Percentiles rank a stretch among this genome's conserved stretches.
Evolutionary conservation across 1,140 invertebrate species (phyloP).

Genomic region (Cherax quadricarinatus): DNA sequence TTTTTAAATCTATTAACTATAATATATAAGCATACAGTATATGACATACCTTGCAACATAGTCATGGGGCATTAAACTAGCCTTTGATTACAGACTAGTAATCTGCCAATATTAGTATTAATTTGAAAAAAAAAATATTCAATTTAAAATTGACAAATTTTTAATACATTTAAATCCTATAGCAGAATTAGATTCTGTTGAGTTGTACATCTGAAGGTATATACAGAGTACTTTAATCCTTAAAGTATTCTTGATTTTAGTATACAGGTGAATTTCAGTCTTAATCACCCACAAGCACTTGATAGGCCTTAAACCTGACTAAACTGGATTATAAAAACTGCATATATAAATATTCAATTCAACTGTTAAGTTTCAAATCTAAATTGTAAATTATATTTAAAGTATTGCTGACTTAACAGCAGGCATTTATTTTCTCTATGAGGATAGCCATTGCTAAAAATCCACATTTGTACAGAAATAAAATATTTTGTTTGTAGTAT

Average conservation of each 20-base stretch:
- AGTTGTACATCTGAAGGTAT: neutral
- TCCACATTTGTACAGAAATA: slow-evolving; percentile 63
- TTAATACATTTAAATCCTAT: neutral
- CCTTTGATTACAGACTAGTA: neutral
- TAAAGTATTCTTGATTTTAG: too few species aligned
- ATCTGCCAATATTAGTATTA: neutral
- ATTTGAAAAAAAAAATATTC: neutral
- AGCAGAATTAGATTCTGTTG: neutral
- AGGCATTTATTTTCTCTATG: neutral
- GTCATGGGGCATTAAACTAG: neutral
- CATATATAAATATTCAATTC: neutral
- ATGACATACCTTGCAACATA: neutral
- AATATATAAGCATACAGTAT: neutral
- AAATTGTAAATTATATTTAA: neutral
- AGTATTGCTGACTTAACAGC: neutral
- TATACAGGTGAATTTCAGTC: too few species aligned
- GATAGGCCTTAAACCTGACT: too few species aligned
- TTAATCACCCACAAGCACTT: too few species aligned
- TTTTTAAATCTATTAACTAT: neutral
- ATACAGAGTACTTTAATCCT: too few species aligned
- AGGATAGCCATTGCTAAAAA: slow-evolving; percentile 61
- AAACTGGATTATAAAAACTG: neutral
- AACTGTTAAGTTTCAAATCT: neutral
- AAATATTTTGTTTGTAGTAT: slow-evolving; percentile 59
- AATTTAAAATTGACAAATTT: neutral